Base-by-base conservation (phyloP, 2,113 vertebrate species). In the Leptocoma aspasia region DNA sequence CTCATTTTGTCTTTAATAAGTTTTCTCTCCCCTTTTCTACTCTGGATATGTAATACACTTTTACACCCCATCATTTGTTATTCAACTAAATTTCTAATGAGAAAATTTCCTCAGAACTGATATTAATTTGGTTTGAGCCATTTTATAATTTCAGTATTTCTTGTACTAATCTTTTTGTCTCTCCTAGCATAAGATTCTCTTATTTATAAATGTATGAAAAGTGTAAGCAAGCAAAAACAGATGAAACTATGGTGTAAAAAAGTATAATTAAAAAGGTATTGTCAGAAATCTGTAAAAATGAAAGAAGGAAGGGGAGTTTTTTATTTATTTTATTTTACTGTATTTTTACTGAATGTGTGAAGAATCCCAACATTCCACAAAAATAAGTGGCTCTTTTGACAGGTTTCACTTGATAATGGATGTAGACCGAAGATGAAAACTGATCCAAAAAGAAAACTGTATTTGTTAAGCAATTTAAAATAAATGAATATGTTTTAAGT, bases 241-340 rank as follows among this genome's bases (percentile, higher is more conserved):
- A 64, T 52, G 35, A 77, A 81, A 75, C 84, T 44, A 7, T 52
- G 9, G 4, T 92, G 28, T 49, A 39, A 77, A 82, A 70, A 92
- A 39, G 1, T 2, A 44, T 59, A 4, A 44, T 45, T 16, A 44
- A 69, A 84, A 82, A 61, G 12, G 1, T 24, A 47, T 35, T 86
- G 17, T 68, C 26, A 87, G 30, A 85, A 89, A 83, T 53, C 3
- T 61, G 15, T 49, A 52, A 88, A 92, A 72, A 44, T 19, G 2
- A 65, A 84, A 78, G 13, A 53, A 64, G 1, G 1, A 9, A 24
- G 6, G 16, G 2, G 0, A 2, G 0, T 5, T 21, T 35, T 35
- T 26, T 12, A 14, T 37, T 85, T 11, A 4, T 61, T 66, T 83
- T 31, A 57, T 76, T 85, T 83, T 65, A 44, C 20, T 59, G 11